phyloP scores from a whole-genome alignment of 2,888 invertebrate species.

The Emmelina monodactyla region DNA sequence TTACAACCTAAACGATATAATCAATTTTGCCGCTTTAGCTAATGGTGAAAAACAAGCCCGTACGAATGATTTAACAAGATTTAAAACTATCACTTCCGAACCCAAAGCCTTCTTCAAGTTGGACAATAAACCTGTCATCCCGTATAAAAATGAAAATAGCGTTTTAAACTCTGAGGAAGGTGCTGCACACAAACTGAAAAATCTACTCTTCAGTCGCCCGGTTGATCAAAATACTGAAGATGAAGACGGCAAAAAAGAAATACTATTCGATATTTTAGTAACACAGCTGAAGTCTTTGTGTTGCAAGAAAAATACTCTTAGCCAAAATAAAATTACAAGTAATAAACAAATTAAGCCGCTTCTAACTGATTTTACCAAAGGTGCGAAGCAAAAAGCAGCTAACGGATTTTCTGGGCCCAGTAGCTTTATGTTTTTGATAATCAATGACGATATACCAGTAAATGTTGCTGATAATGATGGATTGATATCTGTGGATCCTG shows the following conservation, averaged over 20 bases:
- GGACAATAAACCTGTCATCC: slow-evolving; percentile 35
- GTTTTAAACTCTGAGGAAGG: slow-evolving; percentile 19
- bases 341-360: not conserved
- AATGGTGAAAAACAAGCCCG: not conserved
- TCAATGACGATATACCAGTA: slow-evolving; percentile 49
- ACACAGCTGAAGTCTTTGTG: slow-evolving; percentile 46
- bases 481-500: slow-evolving; percentile 45
- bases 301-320: slow-evolving; percentile 32
- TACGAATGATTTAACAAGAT: not conserved
- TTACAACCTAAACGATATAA: slow-evolving; percentile 36
- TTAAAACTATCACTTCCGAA: not conserved
- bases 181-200: slow-evolving; percentile 38
- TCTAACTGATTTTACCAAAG: not conserved
- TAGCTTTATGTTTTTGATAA: slow-evolving; percentile 47
- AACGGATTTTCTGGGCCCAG: slow-evolving; percentile 17
- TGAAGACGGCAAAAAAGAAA: slow-evolving; percentile 37
- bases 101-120: slow-evolving; percentile 30
- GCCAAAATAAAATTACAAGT: not conserved
- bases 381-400: not conserved
- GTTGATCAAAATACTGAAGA: slow-evolving; percentile 20
- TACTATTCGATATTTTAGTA: slow-evolving; percentile 46
- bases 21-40: slow-evolving; percentile 22
- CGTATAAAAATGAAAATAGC: slow-evolving; percentile 16
- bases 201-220: slow-evolving; percentile 32
- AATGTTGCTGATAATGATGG: slow-evolving; percentile 38